Evolutionary conservation across 1,140 invertebrate genomes (phyloP).

Genomic region (Zaprionus kolodkinae): DNA sequence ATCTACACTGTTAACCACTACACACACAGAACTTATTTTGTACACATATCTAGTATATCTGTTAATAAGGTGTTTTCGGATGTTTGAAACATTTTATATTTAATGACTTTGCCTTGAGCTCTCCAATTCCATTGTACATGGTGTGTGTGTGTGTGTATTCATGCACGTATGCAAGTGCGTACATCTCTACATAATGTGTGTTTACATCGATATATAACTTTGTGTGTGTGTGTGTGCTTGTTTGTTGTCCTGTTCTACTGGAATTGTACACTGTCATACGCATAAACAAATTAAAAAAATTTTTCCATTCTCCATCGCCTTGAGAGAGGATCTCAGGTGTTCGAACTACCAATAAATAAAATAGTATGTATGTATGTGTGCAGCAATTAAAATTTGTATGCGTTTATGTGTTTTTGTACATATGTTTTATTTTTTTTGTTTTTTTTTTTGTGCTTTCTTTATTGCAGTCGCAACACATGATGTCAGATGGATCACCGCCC

Average conservation of each 20-base stretch:
- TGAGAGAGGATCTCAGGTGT: conserved; percentile 34
- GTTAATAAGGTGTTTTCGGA: conserved; percentile 40
- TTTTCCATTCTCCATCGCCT: not conserved
- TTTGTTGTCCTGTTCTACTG: conserved; percentile 29
- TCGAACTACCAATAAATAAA: conserved; percentile 15
- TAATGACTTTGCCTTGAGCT: conserved; percentile 41
- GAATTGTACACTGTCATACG: conserved; percentile 9
- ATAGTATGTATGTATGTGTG: not conserved
- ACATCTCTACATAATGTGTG: conserved; percentile 9
- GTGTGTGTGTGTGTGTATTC: conserved; percentile 1
- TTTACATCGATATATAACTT: not conserved
- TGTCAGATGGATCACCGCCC: conserved; percentile 83
- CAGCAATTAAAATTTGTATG: conserved; percentile 29
- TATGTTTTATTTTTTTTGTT: too few relatives aligned
- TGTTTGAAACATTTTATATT: conserved; percentile 41
- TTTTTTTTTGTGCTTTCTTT: conserved; percentile 25
- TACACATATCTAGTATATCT: conserved; percentile 43
- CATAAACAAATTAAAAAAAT: conserved; percentile 6
- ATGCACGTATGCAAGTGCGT: conserved; percentile 1
- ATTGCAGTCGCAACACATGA: conserved; percentile 66
- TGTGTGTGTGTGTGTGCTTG: conserved; percentile 25
- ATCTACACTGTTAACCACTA: conserved; percentile 43
- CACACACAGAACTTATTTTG: conserved; percentile 27
- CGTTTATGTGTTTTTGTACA: not conserved
- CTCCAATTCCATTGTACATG: conserved; percentile 9